Base-by-base conservation (phyloP, 2,888 invertebrate genomes). In the Didymodactylos carnosus region DNA sequence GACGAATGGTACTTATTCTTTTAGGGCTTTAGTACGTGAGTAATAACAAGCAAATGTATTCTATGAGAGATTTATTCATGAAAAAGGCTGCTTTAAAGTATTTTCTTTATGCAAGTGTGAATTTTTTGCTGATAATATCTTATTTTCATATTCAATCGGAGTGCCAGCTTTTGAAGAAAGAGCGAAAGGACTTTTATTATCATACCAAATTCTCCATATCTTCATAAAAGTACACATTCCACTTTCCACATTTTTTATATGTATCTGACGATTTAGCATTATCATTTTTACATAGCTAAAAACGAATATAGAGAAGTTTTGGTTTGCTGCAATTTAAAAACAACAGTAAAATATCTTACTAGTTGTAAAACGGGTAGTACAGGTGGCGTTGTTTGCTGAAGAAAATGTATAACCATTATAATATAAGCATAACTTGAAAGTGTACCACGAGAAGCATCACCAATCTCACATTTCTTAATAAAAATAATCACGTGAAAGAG, bases 391-490 rank as follows among this genome's bases (percentile, higher is more conserved):
- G 83, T 81, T 76, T 84, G 85, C 80, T 88, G 87, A 25, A 88
- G 82, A 78, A 85, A 88, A 78, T 86, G 86, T 11, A 88, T 82
- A 76, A 86, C 81, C 85, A 88, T 85, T 69, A 88, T 79, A 75
- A 86, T 85, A 80, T 87, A 87, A 29, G 86, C 87, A 79, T 88
- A 88, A 2, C 87, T 87, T 25, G 87, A 87, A 40, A 88, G 80
- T 75, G 86, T 86, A 39, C 87, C 87, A 75, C 84, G 81, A 1
- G 87, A 86, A 0, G 87, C 87, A 81, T 87, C 87, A 69, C 87
- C 86, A 70, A 88, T 86, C 76, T 85, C 85, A 80, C 86, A 86
- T 10, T 80, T 77, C 83, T 84, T 75, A 8, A 78, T 76, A 70
- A 70, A 74, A 25, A 76, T 19, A 49, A 23, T 16, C 19, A n/a